Evolutionary conservation across 2,113 vertebrate genomes (phyloP), one percentile per base, ranked within the genome.

Genomic region (Nothoprocta perdicaria): DNA sequence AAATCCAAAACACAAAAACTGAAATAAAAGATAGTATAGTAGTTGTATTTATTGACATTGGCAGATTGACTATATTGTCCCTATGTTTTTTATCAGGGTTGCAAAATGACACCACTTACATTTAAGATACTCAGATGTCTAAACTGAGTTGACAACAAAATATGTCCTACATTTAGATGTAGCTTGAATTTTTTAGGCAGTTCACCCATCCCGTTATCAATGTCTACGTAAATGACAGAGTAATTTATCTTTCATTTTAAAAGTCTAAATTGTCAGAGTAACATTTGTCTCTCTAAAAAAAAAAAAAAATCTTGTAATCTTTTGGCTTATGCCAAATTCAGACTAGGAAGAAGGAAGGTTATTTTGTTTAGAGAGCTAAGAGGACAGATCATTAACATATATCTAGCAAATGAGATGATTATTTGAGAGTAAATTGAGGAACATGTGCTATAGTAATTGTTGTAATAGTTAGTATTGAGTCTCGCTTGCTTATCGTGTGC

Each of bases 101-200:
- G 65, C 19, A 91, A 50, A 93, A 65, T 84, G 22, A 45, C 46
- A 75, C 27, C 21, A 55, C 27, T 27, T 9, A 27, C 71, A 4
- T 80, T 80, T 69, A 75, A 90, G 29, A 74, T 62, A 87, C 17
- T 79, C 43, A 61, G 35, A 52, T 45, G 35, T 75, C 27, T 92
- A 29, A 92, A 63, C 23, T 40, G 53, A 67, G 4, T 63, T 93
- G 71, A 90, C 80, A 93, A 26, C 12, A 75, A 71, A 91, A 89
- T 74, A 23, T 46, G 15, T 57, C n/a, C 23, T 83, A 53, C 48
- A 88, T 73, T 50, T 86, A 78, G 14, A 75, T 61, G 63, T 66
- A 62, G 15, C 86, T 93, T 81, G 79, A 41, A 89, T 92, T 90
- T 91, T 16, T 58, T 73, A 19, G 18, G 16, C 9, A 45, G 35